Conservation (phyloP, 2,888 invertebrate genomes). For the Spisula solida region DNA sequence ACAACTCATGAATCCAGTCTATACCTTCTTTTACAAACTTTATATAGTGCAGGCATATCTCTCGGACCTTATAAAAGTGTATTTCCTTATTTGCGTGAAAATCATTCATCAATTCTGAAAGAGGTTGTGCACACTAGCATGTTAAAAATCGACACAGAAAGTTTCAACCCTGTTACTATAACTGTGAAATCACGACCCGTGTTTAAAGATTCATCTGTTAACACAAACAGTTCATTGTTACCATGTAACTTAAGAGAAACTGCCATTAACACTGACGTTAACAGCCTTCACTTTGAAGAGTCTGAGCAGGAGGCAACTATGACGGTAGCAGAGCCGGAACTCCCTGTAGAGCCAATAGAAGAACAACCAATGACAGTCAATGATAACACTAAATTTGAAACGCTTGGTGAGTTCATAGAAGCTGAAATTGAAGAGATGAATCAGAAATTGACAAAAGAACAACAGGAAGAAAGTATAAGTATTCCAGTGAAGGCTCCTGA, state of each 20-base stretch:
- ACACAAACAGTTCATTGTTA: conserved; percentile 50
- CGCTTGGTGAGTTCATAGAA: conserved; percentile 65
- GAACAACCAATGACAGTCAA: conserved; percentile 7
- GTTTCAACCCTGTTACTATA: conserved; percentile 72
- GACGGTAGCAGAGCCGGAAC: conserved; percentile 6
- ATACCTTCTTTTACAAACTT: conserved; percentile 89
- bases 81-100: conserved; percentile 76
- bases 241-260: conserved; percentile 51
- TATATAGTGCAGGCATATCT: conserved; percentile 88
- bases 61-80: conserved; percentile 80
- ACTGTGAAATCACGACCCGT: conserved; percentile 60
- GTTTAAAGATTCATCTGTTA: conserved; percentile 62
- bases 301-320: conserved; percentile 36
- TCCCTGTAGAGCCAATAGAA: conserved; percentile 13
- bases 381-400: conserved; percentile 54
- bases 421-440: conserved; percentile 67
- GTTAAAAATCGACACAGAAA: conserved; percentile 69
- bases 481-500: background rate
- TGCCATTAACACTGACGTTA: conserved; percentile 69
- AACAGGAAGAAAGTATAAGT: background rate
- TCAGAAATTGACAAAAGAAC: conserved; percentile 36
- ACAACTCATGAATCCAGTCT: conserved; percentile 90
- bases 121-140: conserved; percentile 77
- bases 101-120: conserved; percentile 77
- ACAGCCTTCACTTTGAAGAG: conserved; percentile 67